phyloP scores from a whole-genome alignment of 1,140 invertebrate species.

The Brachionus rotundiformis region DNA sequence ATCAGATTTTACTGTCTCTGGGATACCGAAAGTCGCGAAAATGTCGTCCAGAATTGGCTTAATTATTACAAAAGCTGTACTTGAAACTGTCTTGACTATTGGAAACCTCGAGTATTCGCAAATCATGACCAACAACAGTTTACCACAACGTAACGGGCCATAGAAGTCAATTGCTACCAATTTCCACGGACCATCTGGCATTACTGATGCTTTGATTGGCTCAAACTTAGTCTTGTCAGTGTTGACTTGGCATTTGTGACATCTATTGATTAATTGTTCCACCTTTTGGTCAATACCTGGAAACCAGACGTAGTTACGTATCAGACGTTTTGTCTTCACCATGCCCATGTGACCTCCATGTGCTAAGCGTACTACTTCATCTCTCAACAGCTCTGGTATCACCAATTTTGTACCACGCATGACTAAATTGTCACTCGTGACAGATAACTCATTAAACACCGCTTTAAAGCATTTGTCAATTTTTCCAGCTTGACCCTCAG shows the following conservation, averaged over 20 bases:
- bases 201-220: too few relatives aligned
- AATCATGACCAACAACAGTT: neutral
- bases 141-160: neutral
- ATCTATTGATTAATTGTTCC: too few relatives aligned
- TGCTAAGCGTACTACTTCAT: neutral
- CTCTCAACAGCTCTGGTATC: neutral
- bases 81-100: too few relatives aligned
- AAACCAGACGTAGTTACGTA: too few relatives aligned
- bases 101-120: neutral
- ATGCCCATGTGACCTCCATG: too few relatives aligned
- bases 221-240: too few relatives aligned
- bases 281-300: too few relatives aligned
- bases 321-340: too few relatives aligned
- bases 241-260: too few relatives aligned
- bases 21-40: constrained; percentile 54
- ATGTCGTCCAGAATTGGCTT: constrained; percentile 53
- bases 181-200: neutral
- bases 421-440: neutral
- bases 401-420: neutral
- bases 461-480: neutral
- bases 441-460: neutral
- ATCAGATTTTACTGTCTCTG: constrained; percentile 54
- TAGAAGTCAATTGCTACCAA: neutral
- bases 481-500: neutral
- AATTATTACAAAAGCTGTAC: neutral